Evolutionary conservation across 2,113 vertebrate species (phyloP), one percentile per base, ranked within the genome.

Genomic region (Rafetus swinhoei): DNA sequence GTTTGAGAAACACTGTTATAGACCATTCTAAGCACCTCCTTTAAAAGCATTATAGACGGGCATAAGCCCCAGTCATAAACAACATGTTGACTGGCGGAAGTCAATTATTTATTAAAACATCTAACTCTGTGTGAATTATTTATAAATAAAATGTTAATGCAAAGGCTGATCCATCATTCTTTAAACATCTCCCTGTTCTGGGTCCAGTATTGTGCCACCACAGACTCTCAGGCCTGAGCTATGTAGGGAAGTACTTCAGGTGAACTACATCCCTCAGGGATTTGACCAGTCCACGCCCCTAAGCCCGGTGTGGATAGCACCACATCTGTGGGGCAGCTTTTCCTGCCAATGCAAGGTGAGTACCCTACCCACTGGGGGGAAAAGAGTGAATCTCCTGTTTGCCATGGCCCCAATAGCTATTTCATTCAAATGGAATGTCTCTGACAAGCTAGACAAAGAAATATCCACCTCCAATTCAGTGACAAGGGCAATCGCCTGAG

Each of bases 31-130:
- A 82, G 72, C 54, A 53, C 29, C 4, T 62, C 5, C 72, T 39
- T 32, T 84, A 81, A 91, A 90, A 82, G 11, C 21, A 5, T 52
- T 84, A 21, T 76, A 25, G 72, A 62, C 65, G 72, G 88, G 92
- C 84, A 81, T 74, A 53, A 93, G 82, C 86, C 50, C 84, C 11
- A 50, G 81, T 91, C 82, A 7, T 84, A 92, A 90, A 52, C 57
- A 81, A 81, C 77, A 53, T 90, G 90, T 84, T 90, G 85, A 90
- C 94, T 32, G 60, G n/a, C 77, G 60, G n/a, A 69, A 77, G 60
- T n/a, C 35, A 54, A 29, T n/a, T 50, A 56, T 87, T 82, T 84
- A 77, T 84, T 89, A 87, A 80, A 82, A 76, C 39, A 50, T 32
- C 65, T 4, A 90, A 85, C 87, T 27, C 19, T 81, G 10, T 72